Evolutionary conservation across 1,140 invertebrate species (phyloP), one percentile per base, ranked within the genome.

Genomic region (Apis cerana): DNA sequence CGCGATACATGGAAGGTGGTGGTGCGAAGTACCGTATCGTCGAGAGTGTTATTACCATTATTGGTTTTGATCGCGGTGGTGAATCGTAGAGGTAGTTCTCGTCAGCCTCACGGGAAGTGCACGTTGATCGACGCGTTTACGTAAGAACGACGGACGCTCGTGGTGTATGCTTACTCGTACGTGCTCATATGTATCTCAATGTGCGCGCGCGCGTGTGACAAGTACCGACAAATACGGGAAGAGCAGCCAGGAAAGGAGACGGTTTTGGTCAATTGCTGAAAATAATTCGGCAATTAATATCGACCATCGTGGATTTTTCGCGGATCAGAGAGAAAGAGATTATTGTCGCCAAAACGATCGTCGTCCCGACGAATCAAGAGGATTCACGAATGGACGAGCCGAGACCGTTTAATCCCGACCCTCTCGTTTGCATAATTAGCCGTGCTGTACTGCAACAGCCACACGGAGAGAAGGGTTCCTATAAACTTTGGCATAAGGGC

Each of bases 361-460:
- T 33, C 15, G 62, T 43, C 33, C 58, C 64, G 23, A 27, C 27
- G 82, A 62, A 62, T 59, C 69, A 33, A 27, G 27, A 90, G 82
- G 43, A 82, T 78, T 80, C 74, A 86, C 87, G 88, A 86, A 91
- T 89, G 87, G 89, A 91, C 83, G 85, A 80, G 67, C 79, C 87
- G 85, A 83, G 76, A 87, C 75, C 83, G 81, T 84, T 88, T 86
- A 88, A 84, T 86, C 82, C 69, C 75, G 65, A 76, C 75, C 68
- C 75, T 85, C 87, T 87, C 86, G 86, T 90, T 91, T 87, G 80
- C 83, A 85, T 89, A 91, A 83, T 89, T 91, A 88, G 88, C 74
- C 75, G 67, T 82, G 52, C 59, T 70, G 77, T 74, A 76, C 58
- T 64, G 69, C 69, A 78, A 84, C 75, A 59, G 79, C 74, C 72